These are phyloP conservation scores for Paradisaea rubra DNA, from an alignment of 2,113 vertebrate species.

Conservation along the genomic window DNA sequence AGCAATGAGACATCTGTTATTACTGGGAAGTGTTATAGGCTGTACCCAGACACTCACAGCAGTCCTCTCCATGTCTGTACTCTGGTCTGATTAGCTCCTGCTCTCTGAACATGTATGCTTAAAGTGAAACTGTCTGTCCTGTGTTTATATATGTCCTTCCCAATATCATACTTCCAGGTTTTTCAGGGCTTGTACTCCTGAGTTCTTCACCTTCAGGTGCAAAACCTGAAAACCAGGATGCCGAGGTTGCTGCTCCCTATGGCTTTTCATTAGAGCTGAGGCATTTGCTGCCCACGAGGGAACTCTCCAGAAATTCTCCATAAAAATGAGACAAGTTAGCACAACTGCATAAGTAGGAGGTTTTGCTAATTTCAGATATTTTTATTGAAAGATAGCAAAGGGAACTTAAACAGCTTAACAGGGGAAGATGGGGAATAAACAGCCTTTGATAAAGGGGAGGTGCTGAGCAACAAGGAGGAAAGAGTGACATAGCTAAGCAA, in stretches of 20 bases:
- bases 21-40: neutral
- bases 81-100: neutral
- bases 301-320: neutral
- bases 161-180: neutral
- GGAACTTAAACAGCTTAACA: neutral
- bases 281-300: neutral
- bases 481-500: neutral
- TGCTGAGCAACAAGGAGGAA: neutral
- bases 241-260: neutral
- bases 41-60: neutral
- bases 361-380: neutral
- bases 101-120: neutral
- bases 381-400: neutral
- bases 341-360: neutral
- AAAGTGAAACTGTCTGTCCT: neutral
- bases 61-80: neutral
- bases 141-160: neutral
- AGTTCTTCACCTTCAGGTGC: neutral
- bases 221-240: neutral
- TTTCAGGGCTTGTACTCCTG: neutral
- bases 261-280: neutral
- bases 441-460: neutral
- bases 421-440: neutral
- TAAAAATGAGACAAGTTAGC: neutral
- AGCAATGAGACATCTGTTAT: neutral